Conservation (phyloP, 2,888 invertebrate species). For the Oxycera nigricornis region DNA sequence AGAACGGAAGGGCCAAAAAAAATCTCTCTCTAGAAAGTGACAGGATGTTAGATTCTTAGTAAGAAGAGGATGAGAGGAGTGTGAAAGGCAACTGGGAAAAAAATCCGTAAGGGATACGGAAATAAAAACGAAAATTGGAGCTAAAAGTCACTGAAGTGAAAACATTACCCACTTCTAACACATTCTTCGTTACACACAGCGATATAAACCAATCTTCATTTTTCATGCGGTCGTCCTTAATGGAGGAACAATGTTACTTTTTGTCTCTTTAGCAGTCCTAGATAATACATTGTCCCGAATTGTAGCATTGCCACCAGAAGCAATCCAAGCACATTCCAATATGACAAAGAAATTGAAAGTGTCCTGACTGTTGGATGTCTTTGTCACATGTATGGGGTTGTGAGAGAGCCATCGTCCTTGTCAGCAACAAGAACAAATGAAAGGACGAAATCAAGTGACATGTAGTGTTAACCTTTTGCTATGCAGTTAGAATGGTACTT, state of each 20-base stretch:
- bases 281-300: not conserved
- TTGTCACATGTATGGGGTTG: not conserved
- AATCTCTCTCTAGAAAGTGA: not conserved
- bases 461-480: not conserved
- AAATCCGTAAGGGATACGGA: too few species aligned
- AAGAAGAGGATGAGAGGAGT: not conserved
- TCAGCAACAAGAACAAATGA: not conserved
- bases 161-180: constrained; percentile 46
- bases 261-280: not conserved
- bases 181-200: constrained; percentile 1
- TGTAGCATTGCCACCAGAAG: not conserved
- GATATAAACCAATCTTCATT: constrained; percentile 34
- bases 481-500: not conserved
- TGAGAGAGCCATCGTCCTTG: not conserved
- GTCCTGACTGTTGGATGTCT: not conserved
- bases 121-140: constrained; percentile 15
- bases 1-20: not conserved
- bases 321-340: not conserved
- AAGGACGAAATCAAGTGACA: not conserved
- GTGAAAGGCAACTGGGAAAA: not conserved
- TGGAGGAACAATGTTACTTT: constrained; percentile 43
- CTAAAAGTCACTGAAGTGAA: constrained; percentile 44
- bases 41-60: not conserved
- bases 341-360: not conserved
- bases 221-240: constrained; percentile 44